Conservation (phyloP, 1,140 invertebrate genomes). For the Pinna nobilis region DNA sequence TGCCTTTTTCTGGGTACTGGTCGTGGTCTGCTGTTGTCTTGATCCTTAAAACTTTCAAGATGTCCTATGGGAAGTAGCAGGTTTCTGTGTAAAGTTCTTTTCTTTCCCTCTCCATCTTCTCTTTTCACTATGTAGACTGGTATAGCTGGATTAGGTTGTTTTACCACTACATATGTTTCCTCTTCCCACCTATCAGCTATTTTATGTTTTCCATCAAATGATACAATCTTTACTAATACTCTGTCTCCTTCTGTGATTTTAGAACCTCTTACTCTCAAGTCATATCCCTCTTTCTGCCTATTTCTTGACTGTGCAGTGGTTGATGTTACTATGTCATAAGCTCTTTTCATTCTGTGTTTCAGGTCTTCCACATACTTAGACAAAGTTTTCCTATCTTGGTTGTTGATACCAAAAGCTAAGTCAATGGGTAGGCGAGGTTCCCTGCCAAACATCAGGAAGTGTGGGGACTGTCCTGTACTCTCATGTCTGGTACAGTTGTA, state of each 20-base stretch:
- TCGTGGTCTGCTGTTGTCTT: no score
- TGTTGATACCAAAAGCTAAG: constrained; percentile 22
- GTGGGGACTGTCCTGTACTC: constrained; percentile 17
- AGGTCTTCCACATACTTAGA: constrained; percentile 20
- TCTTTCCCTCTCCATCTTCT: constrained; percentile 3
- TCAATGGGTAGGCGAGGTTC: constrained; percentile 30
- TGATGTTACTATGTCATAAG: constrained; percentile 10
- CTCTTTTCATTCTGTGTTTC: background rate
- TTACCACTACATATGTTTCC: constrained; percentile 14
- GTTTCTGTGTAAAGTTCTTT: constrained; percentile 30
- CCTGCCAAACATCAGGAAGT: constrained; percentile 27
- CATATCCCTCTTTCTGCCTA: constrained; percentile 24
- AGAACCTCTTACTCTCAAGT: constrained; percentile 17
- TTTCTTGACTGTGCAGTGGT: background rate
- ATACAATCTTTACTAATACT: constrained; percentile 31
- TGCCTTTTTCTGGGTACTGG: no score
- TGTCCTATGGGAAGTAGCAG: constrained; percentile 26
- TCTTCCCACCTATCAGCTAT: constrained; percentile 33
- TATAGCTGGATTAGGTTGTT: constrained; percentile 28
- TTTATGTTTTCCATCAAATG: constrained; percentile 33
- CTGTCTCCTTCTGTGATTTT: constrained; percentile 35
- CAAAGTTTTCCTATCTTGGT: background rate
- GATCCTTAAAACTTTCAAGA: no score
- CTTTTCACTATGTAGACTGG: constrained; percentile 32
- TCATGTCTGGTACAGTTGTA: constrained; percentile 40